A percentile compares a stretch with the other conserved stretches of the same genome.
These are phyloP conservation scores for Anguilla japonica DNA, from an alignment of 2,113 vertebrate genomes.

Conservation along the genomic window DNA sequence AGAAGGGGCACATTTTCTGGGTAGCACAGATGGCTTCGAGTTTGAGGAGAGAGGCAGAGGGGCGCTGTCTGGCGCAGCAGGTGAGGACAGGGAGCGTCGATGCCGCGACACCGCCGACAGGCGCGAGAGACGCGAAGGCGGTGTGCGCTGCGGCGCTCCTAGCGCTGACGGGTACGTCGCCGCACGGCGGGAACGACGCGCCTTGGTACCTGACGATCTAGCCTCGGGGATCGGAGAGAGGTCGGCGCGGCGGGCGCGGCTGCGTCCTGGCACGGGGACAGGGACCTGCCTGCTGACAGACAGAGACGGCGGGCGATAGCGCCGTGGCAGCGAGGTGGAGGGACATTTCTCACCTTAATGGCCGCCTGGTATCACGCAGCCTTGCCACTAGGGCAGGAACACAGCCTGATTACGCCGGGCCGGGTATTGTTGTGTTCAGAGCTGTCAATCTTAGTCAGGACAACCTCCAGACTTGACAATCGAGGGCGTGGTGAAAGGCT, in stretches of 20 bases:
- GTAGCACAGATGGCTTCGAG: not conserved
- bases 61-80: not conserved
- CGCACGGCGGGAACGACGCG: not conserved
- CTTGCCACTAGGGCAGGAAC: not conserved
- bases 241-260: not conserved
- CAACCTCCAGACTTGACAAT: not conserved
- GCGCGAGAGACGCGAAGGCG: not conserved
- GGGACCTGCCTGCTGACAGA: not conserved
- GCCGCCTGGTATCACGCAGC: not conserved
- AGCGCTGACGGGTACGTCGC: not conserved
- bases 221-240: not conserved
- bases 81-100: not conserved
- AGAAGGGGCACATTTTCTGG: not conserved
- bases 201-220: not conserved
- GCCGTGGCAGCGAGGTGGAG: not conserved
- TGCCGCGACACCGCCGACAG: not conserved
- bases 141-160: not conserved
- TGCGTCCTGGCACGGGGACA: not conserved
- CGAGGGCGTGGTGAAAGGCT: not conserved
- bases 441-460: not conserved
- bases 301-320: not conserved
- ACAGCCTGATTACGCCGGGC: not conserved
- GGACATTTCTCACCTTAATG: not conserved
- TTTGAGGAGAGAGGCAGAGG: not conserved
- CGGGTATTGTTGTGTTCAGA: not conserved